A percentile compares a stretch with the other conserved stretches of the same genome.
Conservation (phyloP, 2,888 invertebrate genomes). For the Heliconius aoede region DNA sequence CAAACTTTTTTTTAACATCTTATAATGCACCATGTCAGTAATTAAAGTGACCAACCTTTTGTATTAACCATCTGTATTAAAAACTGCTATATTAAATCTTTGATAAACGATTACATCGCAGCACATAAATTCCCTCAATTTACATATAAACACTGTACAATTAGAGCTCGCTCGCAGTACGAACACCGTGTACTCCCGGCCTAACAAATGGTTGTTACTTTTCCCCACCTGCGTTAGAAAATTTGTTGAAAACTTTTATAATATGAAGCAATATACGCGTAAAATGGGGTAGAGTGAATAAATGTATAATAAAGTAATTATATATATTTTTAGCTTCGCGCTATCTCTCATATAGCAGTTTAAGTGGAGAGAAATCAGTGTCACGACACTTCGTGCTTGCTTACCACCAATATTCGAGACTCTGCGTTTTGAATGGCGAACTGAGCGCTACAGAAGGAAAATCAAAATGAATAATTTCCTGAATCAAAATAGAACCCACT, state of each 20-base stretch:
- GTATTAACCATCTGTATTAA: not conserved
- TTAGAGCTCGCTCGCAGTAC: constrained; percentile 51
- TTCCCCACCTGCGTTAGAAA: constrained; percentile 53
- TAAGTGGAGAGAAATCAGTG: not conserved
- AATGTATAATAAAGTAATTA: not conserved
- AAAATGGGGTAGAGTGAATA: not conserved
- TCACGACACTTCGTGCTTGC: not conserved
- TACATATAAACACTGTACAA: constrained; percentile 53
- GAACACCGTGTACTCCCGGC: constrained; percentile 51
- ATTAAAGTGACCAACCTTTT: not conserved
- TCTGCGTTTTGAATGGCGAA: not conserved
- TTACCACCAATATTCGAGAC: not conserved
- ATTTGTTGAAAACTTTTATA: constrained; percentile 49
- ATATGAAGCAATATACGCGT: constrained; percentile 23
- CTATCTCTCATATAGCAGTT: not conserved
- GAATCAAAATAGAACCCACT: too few species aligned
- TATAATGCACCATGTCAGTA: not conserved
- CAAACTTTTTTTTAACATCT: not conserved
- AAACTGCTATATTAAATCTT: constrained; percentile 39
- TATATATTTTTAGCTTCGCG: not conserved
- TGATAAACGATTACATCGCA: constrained; percentile 50
- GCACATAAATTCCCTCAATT: constrained; percentile 51
- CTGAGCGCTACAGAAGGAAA: not conserved
- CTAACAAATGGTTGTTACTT: constrained; percentile 55
- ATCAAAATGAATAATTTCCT: too few species aligned